phyloP scores from a whole-genome alignment of 2,888 invertebrate genomes.

The Heliconius ismenius region DNA sequence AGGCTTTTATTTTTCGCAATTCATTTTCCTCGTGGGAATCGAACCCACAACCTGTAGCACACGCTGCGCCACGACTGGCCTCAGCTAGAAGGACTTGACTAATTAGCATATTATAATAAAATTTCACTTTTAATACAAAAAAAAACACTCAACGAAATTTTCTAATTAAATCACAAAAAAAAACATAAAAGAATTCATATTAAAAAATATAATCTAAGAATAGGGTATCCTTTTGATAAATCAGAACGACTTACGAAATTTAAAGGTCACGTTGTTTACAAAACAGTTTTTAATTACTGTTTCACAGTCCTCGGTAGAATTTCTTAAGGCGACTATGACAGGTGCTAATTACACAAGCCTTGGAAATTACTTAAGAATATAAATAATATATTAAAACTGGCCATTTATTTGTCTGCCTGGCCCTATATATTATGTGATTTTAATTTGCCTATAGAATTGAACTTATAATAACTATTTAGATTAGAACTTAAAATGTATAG shows the following conservation, averaged over 20 bases:
- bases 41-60: neutral
- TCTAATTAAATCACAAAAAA: neutral
- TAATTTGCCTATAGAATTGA: neutral
- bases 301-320: neutral
- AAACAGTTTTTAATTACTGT: constrained; percentile 10
- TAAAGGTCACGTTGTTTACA: constrained; percentile 22
- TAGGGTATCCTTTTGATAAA: neutral
- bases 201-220: neutral
- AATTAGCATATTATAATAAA: no score
- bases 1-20: neutral
- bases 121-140: neutral
- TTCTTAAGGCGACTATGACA: constrained; percentile 10
- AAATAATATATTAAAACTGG: neutral
- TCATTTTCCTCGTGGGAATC: neutral
- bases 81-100: no score
- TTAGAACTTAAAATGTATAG: no score
- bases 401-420: neutral
- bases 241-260: constrained; percentile 2
- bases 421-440: neutral
- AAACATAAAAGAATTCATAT: neutral
- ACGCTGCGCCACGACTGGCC: no score
- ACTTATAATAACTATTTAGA: neutral
- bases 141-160: neutral
- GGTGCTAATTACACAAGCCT: constrained; percentile 12
- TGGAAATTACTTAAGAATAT: neutral